Base-by-base conservation (phyloP, 2,113 vertebrate genomes). In the Larimichthys crocea region DNA sequence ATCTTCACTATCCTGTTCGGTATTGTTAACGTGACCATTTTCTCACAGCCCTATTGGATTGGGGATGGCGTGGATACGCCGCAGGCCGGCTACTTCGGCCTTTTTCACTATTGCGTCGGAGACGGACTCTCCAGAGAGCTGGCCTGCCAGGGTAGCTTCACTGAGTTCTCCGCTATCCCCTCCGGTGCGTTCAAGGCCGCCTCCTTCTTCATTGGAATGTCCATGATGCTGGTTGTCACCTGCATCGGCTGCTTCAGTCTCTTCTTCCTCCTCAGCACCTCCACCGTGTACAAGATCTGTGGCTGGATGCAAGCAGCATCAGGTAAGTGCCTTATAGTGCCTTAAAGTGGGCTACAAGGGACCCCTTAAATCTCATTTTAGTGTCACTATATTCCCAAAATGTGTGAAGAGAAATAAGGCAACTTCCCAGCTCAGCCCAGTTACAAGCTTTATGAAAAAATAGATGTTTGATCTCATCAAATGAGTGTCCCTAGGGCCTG, bases 261-360 rank as follows among this genome's bases (percentile, higher is more conserved):
- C 92, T 99, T 99, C 96, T 98, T 98, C 94, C 97, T 98, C 94
- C 98, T 98, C 94, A 97, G 97, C 94, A 98, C 97, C 67, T 97
- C 97, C 93, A 98, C 97, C 56, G 97, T 98, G 85, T 99, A 98
- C 90, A 99, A 99, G 94, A 98, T 98, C 94, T 99, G 98, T 82
- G 98, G 97, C 90, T 99, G 97, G 97, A 97, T 98, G 97, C 97
- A 99, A 89, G 97, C 97, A 60, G 94, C 93, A 74, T 97, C 97
- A 49, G 97, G 97, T 98, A 91, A 95, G 96, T 90, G 24, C 3
- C 40, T 50, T 40, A 56, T 3, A 7, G 11, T 20, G 3, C 3
- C 20, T 29, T 2, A 24, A 9, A 46, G 29, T 8, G 20, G 74
- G 48, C 10, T 14, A 20, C 20, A 42, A 26, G 35, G 31, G 46